These are phyloP conservation scores for Sarcophaga caerulescens DNA, from an alignment of 2,888 invertebrate genomes.

Conservation along the genomic window DNA sequence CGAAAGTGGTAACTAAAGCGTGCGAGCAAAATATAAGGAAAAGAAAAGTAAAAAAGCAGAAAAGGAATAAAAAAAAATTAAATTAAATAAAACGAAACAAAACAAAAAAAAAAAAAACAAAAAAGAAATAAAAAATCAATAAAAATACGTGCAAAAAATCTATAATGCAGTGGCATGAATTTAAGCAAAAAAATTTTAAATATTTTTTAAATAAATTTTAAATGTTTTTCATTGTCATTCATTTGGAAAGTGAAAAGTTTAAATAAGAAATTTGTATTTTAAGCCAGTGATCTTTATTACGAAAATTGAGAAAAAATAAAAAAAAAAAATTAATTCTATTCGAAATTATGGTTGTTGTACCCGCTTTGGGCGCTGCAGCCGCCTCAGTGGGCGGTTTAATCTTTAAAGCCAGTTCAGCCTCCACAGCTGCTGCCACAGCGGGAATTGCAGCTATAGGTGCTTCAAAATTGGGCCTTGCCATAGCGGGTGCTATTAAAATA, in stretches of 20 bases:
- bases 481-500: slow-evolving; percentile 86
- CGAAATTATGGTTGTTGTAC: slow-evolving; percentile 75
- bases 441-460: slow-evolving; percentile 81
- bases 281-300: not conserved
- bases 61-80: slow-evolving; percentile 58
- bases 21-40: slow-evolving; percentile 9
- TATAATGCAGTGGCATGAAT: not conserved
- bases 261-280: slow-evolving; percentile 31
- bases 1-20: slow-evolving; percentile 52
- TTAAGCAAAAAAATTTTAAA: slow-evolving; percentile 55
- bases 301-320: not conserved
- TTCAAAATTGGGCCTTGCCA: slow-evolving; percentile 77
- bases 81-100: slow-evolving; percentile 1
- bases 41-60: slow-evolving; percentile 23
- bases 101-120: slow-evolving; percentile 39
- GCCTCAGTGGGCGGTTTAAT: slow-evolving; percentile 77
- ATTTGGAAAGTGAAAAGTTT: slow-evolving; percentile 57
- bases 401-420: slow-evolving; percentile 79
- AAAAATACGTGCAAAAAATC: slow-evolving; percentile 53
- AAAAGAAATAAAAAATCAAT: slow-evolving; percentile 35
- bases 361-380: slow-evolving; percentile 77
- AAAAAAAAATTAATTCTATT: slow-evolving; percentile 9
- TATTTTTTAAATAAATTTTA: slow-evolving; percentile 42
- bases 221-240: slow-evolving; percentile 5
- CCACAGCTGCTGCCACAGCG: slow-evolving; percentile 76